Evolutionary conservation across 1,140 invertebrate species (phyloP), one percentile per base, ranked within the genome.

Genomic region (Araneus ventricosus): DNA sequence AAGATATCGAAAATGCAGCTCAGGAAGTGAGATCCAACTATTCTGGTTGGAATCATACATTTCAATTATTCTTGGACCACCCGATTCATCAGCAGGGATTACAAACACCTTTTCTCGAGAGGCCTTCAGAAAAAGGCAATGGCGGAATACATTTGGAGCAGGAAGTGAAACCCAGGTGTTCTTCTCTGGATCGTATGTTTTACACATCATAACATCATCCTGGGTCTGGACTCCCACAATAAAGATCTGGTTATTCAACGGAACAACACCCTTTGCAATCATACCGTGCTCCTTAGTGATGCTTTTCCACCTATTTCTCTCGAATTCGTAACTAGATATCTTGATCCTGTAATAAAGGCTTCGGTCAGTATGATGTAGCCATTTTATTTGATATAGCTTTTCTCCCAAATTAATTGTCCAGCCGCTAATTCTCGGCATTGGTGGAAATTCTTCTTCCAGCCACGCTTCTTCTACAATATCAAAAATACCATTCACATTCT

Each of bases 111-210:
- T 5, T 5, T 14, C 24, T 0, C 45, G 8, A 14, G 4, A 85
- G 7, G n/a, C 41, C n/a, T 52, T 27, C 27, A 24, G 22, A 57
- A 27, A 27, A 39, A 85, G 57, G 5, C n/a, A 7, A 10, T 45
- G 82, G 30, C 82, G 82, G 27, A 27, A 57, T 27, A 85, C n/a
- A 2, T 27, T 85, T 24, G 82, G 82, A 14, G 82, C 8, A 5
- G 82, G 7, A 4, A 57, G 4, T 4, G n/a, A 1, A 27, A 6
- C n/a, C n/a, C n/a, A n/a, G n/a, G n/a, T n/a, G n/a, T n/a, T n/a
- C n/a, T n/a, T n/a, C n/a, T n/a, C n/a, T 52, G 82, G 82, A 57
- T 85, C n/a, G 27, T 85, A 85, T 14, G 17, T 45, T 85, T 85
- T 41, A 52, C 39, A 10, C 10, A 85, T n/a, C 41, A 85, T 85